Evolutionary conservation across 2,888 invertebrate genomes (phyloP), one percentile per base, ranked within the genome.

Genomic region (Antitype chi): DNA sequence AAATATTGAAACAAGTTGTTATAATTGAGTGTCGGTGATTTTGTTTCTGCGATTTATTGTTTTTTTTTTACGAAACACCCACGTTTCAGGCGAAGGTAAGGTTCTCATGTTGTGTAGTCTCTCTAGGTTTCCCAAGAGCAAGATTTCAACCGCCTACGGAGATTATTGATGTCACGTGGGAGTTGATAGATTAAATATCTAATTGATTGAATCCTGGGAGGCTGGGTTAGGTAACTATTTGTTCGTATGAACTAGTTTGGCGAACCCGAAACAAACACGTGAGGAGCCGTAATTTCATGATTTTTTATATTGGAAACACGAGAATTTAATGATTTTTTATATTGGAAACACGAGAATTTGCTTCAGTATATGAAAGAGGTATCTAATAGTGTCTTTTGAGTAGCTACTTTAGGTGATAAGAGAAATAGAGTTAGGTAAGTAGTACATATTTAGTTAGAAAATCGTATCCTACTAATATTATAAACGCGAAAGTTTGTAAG

Each of bases 21-120:
- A 47, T 71, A 49, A 66, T 78, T 55, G 49, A 55, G 47, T 55
- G 78, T 74, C 28, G 60, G 76, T 49, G 66, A 49, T 55, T 53
- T 60, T 59, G 25, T 28, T 60, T 67, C 28, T 82, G 13, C 15
- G n/a, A 64, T 60, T 73, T 72, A 73, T 66, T 73, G 20, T 2
- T n/a, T 9, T 53, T 59, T 59, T 20, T 20, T 32, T 25, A 71
- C 23, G 23, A 60, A n/a, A 74, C 25, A 38, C 74, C 73, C 53
- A 77, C 70, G 52, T 23, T 38, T 47, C 20, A 28, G 9, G 9
- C 23, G 17, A 57, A 20, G 63, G 1, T 69, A 15, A 38, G 1
- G 15, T 52, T 66, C 28, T 28, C 20, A 7, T 63, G 23, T 64
- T 11, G 13, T 63, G 2, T 43, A 15, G 1, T 11, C 17, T 15